Base-by-base conservation (phyloP, 2,113 vertebrate species). In the Grus americana region DNA sequence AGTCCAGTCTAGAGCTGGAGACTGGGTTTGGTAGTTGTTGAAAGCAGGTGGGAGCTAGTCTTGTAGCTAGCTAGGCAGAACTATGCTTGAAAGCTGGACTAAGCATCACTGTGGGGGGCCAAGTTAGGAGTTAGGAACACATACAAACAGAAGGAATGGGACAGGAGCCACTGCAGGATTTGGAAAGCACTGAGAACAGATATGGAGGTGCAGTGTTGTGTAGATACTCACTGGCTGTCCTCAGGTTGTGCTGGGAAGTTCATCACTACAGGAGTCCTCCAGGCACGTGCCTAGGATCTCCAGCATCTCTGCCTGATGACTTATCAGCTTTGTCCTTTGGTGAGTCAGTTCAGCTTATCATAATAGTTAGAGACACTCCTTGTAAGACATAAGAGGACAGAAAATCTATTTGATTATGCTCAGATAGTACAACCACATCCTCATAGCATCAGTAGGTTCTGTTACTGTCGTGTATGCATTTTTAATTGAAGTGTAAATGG, bases 91-190 rank as follows among this genome's bases (percentile, higher is more conserved):
- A 88, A 73, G 5, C n/a, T 83, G 42, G 30, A 24, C 23, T 74
- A 14, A 66, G 10, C 44, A 19, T 92, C 59, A 14, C 16, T 38
- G 21, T 36, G 19, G 9, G 15, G 62, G 26, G 10, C 17, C 12
- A 68, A 55, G 6, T 42, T 20, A 47, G 44, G 78, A 70, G 47
- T 38, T 11, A 38, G 15, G 36, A 68, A 29, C 34, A 38, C 17
- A 11, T 8, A 3, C 14, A 61, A 52, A 46, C 23, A 62, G 36
- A 87, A 67, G 44, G 21, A 80, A 6, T 27, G 23, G 19, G 54
- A 30, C 3, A 18, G 59, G 59, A 78, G 29, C 27, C 12, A 20
- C 12, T 8, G 2, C 0, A 2, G 59, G n/a, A 34, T 80, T 44
- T 90, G 67, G 40, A 76, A 78, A 63, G 59, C 44, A 15, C 18